These are phyloP conservation scores for Smutsia gigantea DNA, from an alignment of 2,797 vertebrate genomes.

Conservation along the genomic window DNA sequence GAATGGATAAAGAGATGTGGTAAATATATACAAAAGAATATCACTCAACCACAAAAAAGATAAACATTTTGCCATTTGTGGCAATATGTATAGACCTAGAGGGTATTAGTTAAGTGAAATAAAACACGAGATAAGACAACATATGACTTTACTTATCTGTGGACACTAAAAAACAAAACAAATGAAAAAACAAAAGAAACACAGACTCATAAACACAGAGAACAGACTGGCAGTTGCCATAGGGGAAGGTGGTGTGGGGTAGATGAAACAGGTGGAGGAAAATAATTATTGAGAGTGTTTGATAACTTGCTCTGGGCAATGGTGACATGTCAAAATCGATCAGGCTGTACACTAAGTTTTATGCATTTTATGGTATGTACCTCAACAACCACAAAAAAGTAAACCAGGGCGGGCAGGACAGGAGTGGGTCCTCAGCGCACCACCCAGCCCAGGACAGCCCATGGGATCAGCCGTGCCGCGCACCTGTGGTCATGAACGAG, in stretches of 20 bases:
- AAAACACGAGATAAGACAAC: too few species aligned
- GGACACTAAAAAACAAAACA: neutral
- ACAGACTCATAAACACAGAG: neutral
- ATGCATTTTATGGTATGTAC: too few species aligned
- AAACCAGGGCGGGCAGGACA: too few species aligned
- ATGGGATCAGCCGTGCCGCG: too few species aligned
- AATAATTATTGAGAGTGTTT: too few species aligned
- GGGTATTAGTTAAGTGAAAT: neutral
- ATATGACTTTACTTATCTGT: neutral
- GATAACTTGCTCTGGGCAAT: too few species aligned
- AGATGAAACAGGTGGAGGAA: neutral
- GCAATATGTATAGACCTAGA: neutral
- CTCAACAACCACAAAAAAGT: too few species aligned
- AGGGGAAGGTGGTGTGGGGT: neutral
- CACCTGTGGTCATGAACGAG: too few species aligned
- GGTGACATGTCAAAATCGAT: too few species aligned
- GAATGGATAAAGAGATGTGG: neutral
- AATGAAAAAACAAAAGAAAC: neutral
- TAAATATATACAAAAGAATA: neutral
- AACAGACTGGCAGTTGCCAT: neutral
- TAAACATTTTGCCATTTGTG: neutral
- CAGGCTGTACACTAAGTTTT: too few species aligned
- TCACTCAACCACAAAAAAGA: neutral
- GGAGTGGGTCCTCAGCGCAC: too few species aligned
- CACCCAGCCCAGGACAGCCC: too few species aligned